phyloP scores from a whole-genome alignment of 2,888 invertebrate genomes.

The Zaprionus bogoriensis region DNA sequence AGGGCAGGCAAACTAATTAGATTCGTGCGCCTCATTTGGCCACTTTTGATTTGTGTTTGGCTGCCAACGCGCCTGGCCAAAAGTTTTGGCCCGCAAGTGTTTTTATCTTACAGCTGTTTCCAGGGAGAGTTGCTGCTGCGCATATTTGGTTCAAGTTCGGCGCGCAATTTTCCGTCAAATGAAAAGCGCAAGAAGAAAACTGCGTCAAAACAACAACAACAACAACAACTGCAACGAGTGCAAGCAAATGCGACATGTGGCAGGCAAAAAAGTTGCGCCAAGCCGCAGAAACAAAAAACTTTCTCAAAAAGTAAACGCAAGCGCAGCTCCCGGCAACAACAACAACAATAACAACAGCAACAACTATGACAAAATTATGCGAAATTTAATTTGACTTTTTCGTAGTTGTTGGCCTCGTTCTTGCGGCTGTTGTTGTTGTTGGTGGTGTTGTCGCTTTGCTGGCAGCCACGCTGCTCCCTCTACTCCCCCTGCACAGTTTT shows the following conservation, averaged over 20 bases:
- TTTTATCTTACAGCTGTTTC: slow-evolving; percentile 51
- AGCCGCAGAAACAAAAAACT: slow-evolving; percentile 74
- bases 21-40: slow-evolving; percentile 70
- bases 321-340: slow-evolving; percentile 30
- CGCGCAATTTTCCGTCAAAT: slow-evolving; percentile 66
- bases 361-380: slow-evolving; percentile 65
- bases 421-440: slow-evolving; percentile 35
- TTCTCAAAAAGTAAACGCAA: slow-evolving; percentile 56
- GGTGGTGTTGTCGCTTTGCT: slow-evolving; percentile 37
- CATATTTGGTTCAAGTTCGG: slow-evolving; percentile 77
- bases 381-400: slow-evolving; percentile 77
- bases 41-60: slow-evolving; percentile 63
- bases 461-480: slow-evolving; percentile 64
- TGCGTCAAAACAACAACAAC: slow-evolving; percentile 63
- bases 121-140: neutral
- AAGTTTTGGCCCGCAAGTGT: slow-evolving; percentile 41
- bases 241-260: slow-evolving; percentile 73
- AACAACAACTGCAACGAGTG: slow-evolving; percentile 40
- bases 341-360: slow-evolving; percentile 24
- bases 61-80: slow-evolving; percentile 42
- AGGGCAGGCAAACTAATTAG: slow-evolving; percentile 69
- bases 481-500: slow-evolving; percentile 55
- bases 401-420: slow-evolving; percentile 39
- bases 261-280: slow-evolving; percentile 69
- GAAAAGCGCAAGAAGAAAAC: slow-evolving; percentile 59